Percentiles rank a stretch among this genome's conserved stretches.
Conservation (phyloP, 2,797 vertebrate species). For the Balearica regulorum region DNA sequence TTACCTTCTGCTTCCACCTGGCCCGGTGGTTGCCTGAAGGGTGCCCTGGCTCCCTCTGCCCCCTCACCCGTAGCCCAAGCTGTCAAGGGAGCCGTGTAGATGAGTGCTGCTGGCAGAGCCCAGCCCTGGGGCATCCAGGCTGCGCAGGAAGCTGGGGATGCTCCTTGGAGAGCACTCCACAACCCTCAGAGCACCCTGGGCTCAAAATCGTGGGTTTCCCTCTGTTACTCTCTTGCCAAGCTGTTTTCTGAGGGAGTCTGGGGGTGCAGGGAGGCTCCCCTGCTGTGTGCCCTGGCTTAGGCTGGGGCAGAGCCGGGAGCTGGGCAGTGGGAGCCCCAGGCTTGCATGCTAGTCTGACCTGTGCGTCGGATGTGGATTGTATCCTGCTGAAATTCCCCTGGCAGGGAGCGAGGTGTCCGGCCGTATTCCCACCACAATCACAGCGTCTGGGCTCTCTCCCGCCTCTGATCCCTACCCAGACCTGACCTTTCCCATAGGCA, state of each 20-base stretch:
- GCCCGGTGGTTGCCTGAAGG: not conserved
- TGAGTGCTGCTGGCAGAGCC: not conserved
- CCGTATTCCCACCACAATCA: fast-evolving
- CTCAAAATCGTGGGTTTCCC: not conserved
- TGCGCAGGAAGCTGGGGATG: not conserved
- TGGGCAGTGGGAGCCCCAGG: not conserved
- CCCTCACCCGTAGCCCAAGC: fast-evolving
- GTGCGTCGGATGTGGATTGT: not conserved
- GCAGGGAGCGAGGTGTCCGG: not conserved
- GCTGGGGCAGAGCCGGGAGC: not conserved
- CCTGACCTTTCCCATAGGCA: not conserved
- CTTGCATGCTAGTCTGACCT: not conserved
- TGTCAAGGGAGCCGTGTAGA: not conserved
- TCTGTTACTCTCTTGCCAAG: not conserved
- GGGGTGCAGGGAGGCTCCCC: not conserved
- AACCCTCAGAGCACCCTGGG: not conserved
- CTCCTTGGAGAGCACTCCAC: not conserved
- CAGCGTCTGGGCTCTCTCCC: not conserved
- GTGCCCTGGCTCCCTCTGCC: not conserved
- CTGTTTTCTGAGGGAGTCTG: not conserved
- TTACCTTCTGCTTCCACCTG: not conserved
- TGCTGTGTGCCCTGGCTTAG: not conserved
- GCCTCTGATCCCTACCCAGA: not conserved
- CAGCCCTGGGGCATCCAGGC: not conserved
- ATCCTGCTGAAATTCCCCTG: not conserved